Conservation (phyloP, 2,113 vertebrate genomes). For the Dicrurus megarhynchus region DNA sequence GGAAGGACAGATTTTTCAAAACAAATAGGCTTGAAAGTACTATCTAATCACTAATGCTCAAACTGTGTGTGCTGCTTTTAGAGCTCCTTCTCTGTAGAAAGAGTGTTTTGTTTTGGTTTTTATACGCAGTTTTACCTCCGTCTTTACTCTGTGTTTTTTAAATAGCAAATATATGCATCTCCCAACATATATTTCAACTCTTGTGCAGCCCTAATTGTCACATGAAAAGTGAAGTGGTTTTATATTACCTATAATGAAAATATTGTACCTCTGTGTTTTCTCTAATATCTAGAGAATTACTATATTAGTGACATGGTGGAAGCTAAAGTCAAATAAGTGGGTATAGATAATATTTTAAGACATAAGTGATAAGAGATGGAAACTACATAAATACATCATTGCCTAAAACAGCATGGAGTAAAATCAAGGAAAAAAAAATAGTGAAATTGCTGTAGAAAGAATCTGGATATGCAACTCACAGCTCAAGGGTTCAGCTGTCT, state of each 20-base stretch:
- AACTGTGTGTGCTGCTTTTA: conserved; percentile 8
- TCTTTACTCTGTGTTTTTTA: neutral
- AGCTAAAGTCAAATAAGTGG: neutral
- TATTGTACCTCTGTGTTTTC: neutral
- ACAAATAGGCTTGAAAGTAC: conserved; percentile 39
- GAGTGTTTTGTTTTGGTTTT: neutral
- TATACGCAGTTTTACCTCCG: neutral
- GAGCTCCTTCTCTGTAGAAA: neutral
- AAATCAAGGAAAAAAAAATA: neutral
- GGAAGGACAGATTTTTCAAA: conserved; percentile 55
- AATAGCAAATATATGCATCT: neutral
- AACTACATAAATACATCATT: neutral
- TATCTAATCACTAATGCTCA: conserved; percentile 31
- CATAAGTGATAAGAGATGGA: neutral
- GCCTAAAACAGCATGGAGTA: neutral
- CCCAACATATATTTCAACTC: neutral
- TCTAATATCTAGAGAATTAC: neutral
- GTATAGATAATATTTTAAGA: neutral
- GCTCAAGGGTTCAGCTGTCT: neutral
- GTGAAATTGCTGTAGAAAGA: neutral
- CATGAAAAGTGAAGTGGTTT: neutral
- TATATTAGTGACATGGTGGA: neutral
- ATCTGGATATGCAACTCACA: neutral
- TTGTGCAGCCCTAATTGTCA: neutral
- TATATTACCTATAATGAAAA: neutral